A percentile compares a stretch with the other conserved stretches of the same genome.
phyloP scores from a whole-genome alignment of 2,113 vertebrate species.

The Tragelaphus strepsiceros region DNA sequence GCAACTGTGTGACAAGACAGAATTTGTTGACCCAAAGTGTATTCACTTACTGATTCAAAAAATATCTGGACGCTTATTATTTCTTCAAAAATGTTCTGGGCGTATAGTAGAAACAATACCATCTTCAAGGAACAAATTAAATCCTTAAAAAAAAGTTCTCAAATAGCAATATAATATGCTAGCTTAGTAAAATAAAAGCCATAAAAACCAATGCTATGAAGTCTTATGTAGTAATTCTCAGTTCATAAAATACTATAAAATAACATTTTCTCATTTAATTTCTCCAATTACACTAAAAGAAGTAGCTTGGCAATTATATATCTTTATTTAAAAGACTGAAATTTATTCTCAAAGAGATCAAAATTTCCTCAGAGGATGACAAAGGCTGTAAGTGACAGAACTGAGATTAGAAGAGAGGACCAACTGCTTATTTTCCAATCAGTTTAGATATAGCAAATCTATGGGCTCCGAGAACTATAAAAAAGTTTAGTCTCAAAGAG shows the following conservation, averaged over 20 bases:
- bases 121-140: neutral
- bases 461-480: neutral
- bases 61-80: neutral
- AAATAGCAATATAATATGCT: neutral
- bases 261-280: neutral
- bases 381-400: neutral
- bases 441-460: neutral
- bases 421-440: neutral
- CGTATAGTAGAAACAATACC: neutral
- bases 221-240: neutral
- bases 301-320: neutral
- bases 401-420: neutral
- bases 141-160: neutral
- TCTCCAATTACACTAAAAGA: neutral
- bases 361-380: neutral
- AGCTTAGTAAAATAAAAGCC: neutral
- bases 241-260: constrained; percentile 1
- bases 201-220: neutral
- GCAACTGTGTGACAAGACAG: constrained; percentile 1
- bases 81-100: neutral
- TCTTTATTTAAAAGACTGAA: neutral
- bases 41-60: neutral
- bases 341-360: neutral
- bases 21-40: neutral
- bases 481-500: neutral